Percentiles rank a stretch among this genome's conserved stretches.
phyloP scores from a whole-genome alignment of 2,888 invertebrate species.

The Molanna angustata region DNA sequence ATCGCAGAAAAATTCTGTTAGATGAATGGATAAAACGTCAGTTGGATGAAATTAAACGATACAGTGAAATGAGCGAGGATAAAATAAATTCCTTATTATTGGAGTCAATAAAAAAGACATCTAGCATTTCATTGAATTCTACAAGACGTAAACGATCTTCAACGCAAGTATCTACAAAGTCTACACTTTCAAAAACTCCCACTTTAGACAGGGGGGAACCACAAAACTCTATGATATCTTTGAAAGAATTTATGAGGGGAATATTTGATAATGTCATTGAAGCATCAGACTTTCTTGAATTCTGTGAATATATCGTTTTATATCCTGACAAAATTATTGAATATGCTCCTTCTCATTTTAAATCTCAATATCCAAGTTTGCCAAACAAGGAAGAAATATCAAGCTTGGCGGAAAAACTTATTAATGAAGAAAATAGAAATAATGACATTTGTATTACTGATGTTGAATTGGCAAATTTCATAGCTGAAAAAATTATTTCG shows the following conservation, averaged over 20 bases:
- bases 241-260: neutral
- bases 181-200: neutral
- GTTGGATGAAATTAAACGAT: neutral
- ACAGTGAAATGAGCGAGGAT: neutral
- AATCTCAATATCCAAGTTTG: constrained; percentile 35
- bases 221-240: neutral
- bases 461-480: constrained; percentile 47
- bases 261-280: constrained; percentile 40
- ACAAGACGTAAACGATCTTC: neutral
- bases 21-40: constrained; percentile 42
- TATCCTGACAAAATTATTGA: constrained; percentile 37
- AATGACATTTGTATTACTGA: constrained; percentile 46
- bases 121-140: neutral
- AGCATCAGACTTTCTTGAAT: constrained; percentile 33
- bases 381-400: constrained; percentile 47
- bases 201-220: neutral
- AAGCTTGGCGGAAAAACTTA: constrained; percentile 46
- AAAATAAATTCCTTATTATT: neutral
- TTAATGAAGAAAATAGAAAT: constrained; percentile 42
- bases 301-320: constrained; percentile 37
- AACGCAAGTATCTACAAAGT: neutral
- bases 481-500: constrained; percentile 42
- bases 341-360: constrained; percentile 46
- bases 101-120: neutral
- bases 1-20: constrained; percentile 41